A percentile compares a stretch with the other conserved stretches of the same genome.
phyloP scores from a whole-genome alignment of 1,140 invertebrate species.

The Triops cancriformis region DNA sequence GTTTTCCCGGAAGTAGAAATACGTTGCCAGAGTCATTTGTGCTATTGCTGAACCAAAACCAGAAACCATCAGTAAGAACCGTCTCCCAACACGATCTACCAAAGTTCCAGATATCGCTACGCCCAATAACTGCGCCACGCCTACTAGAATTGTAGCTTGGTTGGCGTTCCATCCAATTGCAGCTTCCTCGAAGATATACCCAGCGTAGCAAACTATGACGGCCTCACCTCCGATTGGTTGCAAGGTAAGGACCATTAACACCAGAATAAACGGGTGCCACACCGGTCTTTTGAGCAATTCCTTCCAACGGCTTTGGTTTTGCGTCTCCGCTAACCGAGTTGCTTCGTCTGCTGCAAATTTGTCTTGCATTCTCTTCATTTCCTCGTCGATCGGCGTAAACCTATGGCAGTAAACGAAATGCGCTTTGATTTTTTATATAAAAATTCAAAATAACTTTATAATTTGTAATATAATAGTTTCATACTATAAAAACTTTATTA shows the following conservation, averaged over 20 bases:
- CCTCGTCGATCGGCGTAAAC: background rate
- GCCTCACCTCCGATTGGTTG: background rate
- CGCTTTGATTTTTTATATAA: too few relatives aligned
- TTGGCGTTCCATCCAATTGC: background rate
- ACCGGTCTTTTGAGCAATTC: background rate
- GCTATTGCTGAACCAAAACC: slow-evolving; percentile 54
- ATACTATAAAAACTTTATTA: too few relatives aligned
- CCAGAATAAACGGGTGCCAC: background rate
- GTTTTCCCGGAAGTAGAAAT: slow-evolving; percentile 45
- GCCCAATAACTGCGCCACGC: background rate
- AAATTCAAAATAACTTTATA: too few relatives aligned
- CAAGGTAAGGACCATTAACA: background rate
- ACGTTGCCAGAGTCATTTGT: slow-evolving; percentile 38
- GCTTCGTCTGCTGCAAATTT: background rate
- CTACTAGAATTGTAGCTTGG: background rate
- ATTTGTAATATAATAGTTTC: too few relatives aligned
- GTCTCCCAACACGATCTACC: slow-evolving; percentile 64
- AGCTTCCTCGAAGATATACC: background rate
- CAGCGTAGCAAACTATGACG: background rate
- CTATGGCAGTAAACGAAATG: background rate
- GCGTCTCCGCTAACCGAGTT: background rate
- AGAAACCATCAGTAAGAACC: slow-evolving; percentile 59
- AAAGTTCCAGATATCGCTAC: slow-evolving; percentile 50
- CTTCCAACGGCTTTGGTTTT: background rate
- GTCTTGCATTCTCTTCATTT: background rate